Percentiles rank a stretch among this genome's conserved stretches.
Evolutionary conservation across 2,888 invertebrate genomes (phyloP).

Genomic region (Hemicrepidius hirtus): DNA sequence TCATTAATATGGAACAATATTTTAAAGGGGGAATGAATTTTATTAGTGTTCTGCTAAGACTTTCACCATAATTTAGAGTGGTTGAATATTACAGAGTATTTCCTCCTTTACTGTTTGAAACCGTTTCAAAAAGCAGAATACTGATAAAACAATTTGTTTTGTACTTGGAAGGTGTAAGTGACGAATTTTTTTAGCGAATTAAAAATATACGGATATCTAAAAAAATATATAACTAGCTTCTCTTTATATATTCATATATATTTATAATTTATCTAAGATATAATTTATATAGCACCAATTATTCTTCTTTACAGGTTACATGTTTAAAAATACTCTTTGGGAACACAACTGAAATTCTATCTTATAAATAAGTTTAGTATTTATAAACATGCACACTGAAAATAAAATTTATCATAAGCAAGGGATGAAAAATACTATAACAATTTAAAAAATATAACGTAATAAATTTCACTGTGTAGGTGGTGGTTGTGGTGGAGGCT

Average conservation of each 20-base stretch:
- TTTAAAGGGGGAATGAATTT: conserved; percentile 51
- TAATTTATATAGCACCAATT: conserved; percentile 54
- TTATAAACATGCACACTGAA: conserved; percentile 49
- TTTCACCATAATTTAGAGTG: conserved; percentile 26
- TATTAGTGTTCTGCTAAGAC: conserved; percentile 48
- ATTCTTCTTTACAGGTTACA: conserved; percentile 45
- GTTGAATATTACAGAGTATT: conserved; percentile 16
- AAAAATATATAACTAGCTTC: conserved; percentile 49
- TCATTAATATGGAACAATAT: conserved; percentile 51
- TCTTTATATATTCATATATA: conserved; percentile 44
- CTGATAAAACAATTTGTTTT: conserved; percentile 54
- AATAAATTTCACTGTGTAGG: conserved; percentile 48
- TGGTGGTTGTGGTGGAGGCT: conserved; percentile 58
- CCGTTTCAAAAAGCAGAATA: conserved; percentile 45
- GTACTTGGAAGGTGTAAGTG: conserved; percentile 53
- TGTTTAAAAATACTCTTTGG: conserved; percentile 53
- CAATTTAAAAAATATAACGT: conserved; percentile 45
- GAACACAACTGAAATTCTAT: conserved; percentile 51
- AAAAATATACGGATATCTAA: conserved; percentile 46
- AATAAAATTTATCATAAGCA: conserved; percentile 49
- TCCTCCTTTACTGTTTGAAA: conserved; percentile 42
- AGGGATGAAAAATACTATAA: conserved; percentile 49
- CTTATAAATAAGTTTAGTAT: conserved; percentile 52
- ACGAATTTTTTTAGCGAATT: conserved; percentile 40
- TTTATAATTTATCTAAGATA: conserved; percentile 50